Percentiles rank a stretch among this genome's conserved stretches.
Conservation (phyloP, 2,888 invertebrate species). For the Julus scandinavius region DNA sequence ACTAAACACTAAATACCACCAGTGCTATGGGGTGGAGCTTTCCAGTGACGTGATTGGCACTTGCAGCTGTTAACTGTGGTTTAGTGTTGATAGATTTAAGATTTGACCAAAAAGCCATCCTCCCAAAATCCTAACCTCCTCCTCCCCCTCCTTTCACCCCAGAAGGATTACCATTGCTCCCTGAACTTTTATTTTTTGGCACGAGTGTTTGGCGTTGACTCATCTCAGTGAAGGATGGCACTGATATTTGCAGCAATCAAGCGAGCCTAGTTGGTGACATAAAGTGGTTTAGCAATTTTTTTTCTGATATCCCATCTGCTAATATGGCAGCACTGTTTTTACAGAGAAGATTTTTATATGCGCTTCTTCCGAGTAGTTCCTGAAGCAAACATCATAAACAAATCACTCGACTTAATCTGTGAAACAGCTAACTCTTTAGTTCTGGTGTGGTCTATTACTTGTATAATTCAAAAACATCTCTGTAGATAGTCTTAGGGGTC, state of each 20-base stretch:
- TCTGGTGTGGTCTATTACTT: neutral
- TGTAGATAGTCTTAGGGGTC: neutral
- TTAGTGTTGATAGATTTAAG: conserved; percentile 34
- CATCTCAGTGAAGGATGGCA: conserved; percentile 7
- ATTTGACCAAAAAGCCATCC: conserved; percentile 39
- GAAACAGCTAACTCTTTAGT: neutral
- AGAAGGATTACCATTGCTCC: neutral
- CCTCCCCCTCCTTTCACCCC: neutral
- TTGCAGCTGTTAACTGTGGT: conserved; percentile 4
- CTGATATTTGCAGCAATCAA: conserved; percentile 29
- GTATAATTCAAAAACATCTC: no score
- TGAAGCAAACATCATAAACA: conserved; percentile 13
- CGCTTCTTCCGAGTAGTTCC: neutral
- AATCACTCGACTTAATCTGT: neutral
- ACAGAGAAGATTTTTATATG: neutral
- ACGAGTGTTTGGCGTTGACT: neutral
- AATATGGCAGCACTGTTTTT: neutral
- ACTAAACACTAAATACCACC: neutral
- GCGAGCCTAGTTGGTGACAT: conserved; percentile 13
- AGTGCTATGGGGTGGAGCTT: neutral
- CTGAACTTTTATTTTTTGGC: neutral
- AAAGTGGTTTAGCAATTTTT: neutral
- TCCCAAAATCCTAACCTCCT: neutral
- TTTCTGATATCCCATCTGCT: neutral
- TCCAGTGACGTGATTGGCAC: neutral